A percentile compares a stretch with the other conserved stretches of the same genome.
These are phyloP conservation scores for Acanthosepion esculentum DNA, from an alignment of 2,888 invertebrate species.

Conservation along the genomic window DNA sequence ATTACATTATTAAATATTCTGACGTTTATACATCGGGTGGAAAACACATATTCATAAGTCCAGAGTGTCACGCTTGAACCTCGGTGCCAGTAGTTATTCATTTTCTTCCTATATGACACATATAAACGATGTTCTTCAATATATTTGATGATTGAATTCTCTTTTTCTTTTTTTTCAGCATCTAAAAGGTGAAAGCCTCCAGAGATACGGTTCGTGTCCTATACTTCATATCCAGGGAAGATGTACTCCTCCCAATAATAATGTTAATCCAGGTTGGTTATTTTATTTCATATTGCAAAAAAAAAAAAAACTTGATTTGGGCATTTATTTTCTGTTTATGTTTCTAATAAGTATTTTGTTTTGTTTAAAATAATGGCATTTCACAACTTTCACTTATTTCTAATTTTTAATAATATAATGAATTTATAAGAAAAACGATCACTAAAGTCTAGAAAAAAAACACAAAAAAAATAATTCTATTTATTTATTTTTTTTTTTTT, in stretches of 20 bases:
- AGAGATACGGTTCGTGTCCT: conserved; percentile 69
- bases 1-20: too few relatives aligned
- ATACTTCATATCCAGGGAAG: conserved; percentile 61
- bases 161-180: conserved; percentile 59
- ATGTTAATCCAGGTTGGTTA: background rate
- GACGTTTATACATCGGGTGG: too few relatives aligned
- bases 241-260: conserved; percentile 54
- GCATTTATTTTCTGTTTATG: background rate
- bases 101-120: too few relatives aligned
- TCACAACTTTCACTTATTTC: too few relatives aligned
- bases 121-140: background rate
- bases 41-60: too few relatives aligned
- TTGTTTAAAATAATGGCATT: background rate
- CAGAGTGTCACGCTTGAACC: too few relatives aligned
- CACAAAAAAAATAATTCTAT: too few relatives aligned
- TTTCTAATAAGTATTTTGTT: background rate
- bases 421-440: too few relatives aligned
- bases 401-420: too few relatives aligned
- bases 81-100: too few relatives aligned
- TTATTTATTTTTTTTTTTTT: too few relatives aligned
- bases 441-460: too few relatives aligned
- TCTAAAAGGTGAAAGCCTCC: conserved; percentile 62
- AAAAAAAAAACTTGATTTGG: background rate
- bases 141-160: background rate
- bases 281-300: background rate